A percentile compares a stretch with the other conserved stretches of the same genome.
These are phyloP conservation scores for Chlorodrepanis virens DNA, from an alignment of 2,113 vertebrate species.

Conservation along the genomic window DNA sequence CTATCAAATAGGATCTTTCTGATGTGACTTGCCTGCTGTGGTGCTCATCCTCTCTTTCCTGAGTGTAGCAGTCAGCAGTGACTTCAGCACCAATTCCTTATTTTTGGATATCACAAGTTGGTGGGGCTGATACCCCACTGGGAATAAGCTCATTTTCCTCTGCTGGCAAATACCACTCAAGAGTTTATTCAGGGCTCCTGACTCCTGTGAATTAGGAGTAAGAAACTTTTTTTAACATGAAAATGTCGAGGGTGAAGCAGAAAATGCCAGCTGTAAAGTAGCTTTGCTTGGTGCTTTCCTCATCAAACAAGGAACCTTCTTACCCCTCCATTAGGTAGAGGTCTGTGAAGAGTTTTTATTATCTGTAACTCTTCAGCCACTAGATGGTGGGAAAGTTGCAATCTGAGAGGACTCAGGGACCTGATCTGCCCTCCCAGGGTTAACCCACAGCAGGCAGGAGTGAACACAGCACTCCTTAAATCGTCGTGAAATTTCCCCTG, in stretches of 20 bases:
- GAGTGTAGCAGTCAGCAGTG: neutral
- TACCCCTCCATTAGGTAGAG: neutral
- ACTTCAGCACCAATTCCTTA: neutral
- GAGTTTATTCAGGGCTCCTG: neutral
- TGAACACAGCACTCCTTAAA: neutral
- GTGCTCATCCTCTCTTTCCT: neutral
- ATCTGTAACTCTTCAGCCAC: constrained; percentile 25
- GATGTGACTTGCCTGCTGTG: neutral
- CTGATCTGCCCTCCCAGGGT: neutral
- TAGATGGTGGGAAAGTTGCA: constrained; percentile 52
- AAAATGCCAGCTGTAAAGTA: neutral
- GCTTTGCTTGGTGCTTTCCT: neutral
- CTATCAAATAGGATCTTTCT: neutral
- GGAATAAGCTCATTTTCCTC: neutral
- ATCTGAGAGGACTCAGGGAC: neutral
- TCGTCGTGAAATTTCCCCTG: neutral
- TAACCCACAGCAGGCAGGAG: neutral
- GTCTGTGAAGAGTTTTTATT: neutral
- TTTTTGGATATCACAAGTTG: neutral
- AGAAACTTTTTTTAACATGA: neutral
- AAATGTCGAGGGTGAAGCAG: neutral
- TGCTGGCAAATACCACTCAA: neutral
- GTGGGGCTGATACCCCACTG: neutral
- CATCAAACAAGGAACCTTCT: neutral
- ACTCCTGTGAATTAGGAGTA: neutral